Evolutionary conservation across 1,140 invertebrate species (phyloP), one percentile per base, ranked within the genome.

Genomic region (Aleiodes sp.): DNA sequence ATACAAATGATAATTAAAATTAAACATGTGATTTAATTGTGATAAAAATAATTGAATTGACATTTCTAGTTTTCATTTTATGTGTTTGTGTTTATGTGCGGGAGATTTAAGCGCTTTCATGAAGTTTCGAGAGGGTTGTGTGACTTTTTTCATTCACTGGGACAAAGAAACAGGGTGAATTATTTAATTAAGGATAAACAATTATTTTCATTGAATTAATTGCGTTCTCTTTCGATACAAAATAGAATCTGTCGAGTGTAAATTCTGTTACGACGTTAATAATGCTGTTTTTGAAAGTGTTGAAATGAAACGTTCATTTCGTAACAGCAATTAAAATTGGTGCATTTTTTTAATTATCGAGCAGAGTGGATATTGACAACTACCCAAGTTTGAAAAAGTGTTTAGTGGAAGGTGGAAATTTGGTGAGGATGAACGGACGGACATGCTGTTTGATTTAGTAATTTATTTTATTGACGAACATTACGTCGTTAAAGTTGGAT

Each of bases 381-480:
- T 33, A 8, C 12, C 12, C 31, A 33, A 33, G 12, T 2, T n/a
- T n/a, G n/a, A n/a, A n/a, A n/a, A 7, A 52, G 21, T 52, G 21
- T 16, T 43, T 43, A 16, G n/a, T 43, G 39, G 39, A 14, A 16
- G n/a, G 41, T 19, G 41, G 52, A 60, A 21, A 46, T 31, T n/a
- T 9, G 14, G 66, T 65, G 65, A 75, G 62, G 56, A 78, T 75
- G 75, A 70, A 70, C 71, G 73, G 72, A 29, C 71, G 80, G 80
- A 78, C 75, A 82, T 82, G 80, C 80, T 74, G 78, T 73, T 75
- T 80, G 77, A 82, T 71, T 76, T 73, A 73, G 66, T 68, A 68
- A 70, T 59, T 12, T 52, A 64, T n/a, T n/a, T n/a, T n/a, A 10
- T 7, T 33, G 63, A 46, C 56, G 46, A 73, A 16, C 66, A 60